Evolutionary conservation across 2,113 vertebrate species (phyloP).

Genomic region (Tachysurus vachellii): DNA sequence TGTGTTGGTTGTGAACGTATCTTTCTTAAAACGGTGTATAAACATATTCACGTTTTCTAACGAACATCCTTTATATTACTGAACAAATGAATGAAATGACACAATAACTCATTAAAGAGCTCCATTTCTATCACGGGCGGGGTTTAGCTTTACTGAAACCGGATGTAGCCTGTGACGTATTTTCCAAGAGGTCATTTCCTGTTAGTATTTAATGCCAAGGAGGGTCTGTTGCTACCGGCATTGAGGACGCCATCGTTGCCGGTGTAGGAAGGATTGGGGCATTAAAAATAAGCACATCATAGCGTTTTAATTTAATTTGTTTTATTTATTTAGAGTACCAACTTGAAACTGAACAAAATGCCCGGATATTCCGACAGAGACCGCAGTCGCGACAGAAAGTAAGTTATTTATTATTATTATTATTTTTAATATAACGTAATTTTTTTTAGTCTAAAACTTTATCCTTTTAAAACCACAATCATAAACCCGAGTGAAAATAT

Average conservation of each 20-base stretch:
- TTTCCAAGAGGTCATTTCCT: conserved; percentile 53
- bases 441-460: neutral
- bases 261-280: neutral
- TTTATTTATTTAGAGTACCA: conserved; percentile 48
- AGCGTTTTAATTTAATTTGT: conserved; percentile 45
- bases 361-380: conserved; percentile 95
- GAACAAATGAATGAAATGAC: neutral
- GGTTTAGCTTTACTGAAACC: neutral
- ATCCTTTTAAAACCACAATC: neutral
- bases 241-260: conserved; percentile 60
- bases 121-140: neutral
- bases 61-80: neutral
- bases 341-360: conserved; percentile 68
- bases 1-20: neutral
- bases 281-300: neutral
- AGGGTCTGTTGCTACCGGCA: conserved; percentile 64
- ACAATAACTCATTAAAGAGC: neutral
- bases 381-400: conserved; percentile 89
- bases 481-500: neutral
- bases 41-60: neutral
- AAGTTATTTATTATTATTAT: conserved; percentile 47
- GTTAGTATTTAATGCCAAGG: conserved; percentile 63
- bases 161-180: conserved; percentile 38
- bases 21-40: neutral
- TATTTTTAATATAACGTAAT: too few species aligned